These are phyloP conservation scores for Theretra japonica DNA, from an alignment of 2,888 invertebrate genomes.

Conservation along the genomic window DNA sequence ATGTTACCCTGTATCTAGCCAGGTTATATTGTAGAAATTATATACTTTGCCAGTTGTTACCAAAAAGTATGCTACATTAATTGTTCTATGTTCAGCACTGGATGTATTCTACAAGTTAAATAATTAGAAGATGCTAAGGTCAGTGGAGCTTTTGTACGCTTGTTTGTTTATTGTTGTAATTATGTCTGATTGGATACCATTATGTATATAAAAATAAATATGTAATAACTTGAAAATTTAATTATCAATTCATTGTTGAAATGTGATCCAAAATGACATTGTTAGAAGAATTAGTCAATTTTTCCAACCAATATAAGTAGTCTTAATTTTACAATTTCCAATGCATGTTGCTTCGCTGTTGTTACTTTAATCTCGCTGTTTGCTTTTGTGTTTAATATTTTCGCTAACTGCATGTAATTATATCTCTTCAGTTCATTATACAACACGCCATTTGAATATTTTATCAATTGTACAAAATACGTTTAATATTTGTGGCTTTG, in stretches of 20 bases:
- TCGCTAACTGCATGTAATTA: conserved; percentile 15
- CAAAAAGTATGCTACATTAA: background rate
- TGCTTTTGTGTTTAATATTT: background rate
- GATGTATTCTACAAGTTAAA: conserved; percentile 35
- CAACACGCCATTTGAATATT: background rate
- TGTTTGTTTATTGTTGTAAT: conserved; percentile 3
- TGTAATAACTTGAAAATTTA: background rate
- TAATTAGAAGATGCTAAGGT: conserved; percentile 52
- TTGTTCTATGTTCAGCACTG: conserved; percentile 7
- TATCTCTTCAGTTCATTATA: background rate
- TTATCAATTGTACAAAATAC: background rate
- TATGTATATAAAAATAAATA: background rate
- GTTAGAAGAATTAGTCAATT: no score
- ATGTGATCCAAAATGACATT: background rate
- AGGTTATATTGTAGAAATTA: background rate
- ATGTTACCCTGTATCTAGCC: background rate
- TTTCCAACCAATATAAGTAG: background rate
- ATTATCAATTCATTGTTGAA: background rate
- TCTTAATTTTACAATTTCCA: background rate
- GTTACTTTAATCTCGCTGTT: conserved; percentile 3
- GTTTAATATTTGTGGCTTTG: background rate
- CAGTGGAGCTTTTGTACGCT: conserved; percentile 50
- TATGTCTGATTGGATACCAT: background rate
- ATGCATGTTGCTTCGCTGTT: conserved; percentile 6
- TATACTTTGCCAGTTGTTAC: background rate